These are phyloP conservation scores for Tolypeutes matacus DNA, from an alignment of 2,797 vertebrate genomes.

Conservation along the genomic window DNA sequence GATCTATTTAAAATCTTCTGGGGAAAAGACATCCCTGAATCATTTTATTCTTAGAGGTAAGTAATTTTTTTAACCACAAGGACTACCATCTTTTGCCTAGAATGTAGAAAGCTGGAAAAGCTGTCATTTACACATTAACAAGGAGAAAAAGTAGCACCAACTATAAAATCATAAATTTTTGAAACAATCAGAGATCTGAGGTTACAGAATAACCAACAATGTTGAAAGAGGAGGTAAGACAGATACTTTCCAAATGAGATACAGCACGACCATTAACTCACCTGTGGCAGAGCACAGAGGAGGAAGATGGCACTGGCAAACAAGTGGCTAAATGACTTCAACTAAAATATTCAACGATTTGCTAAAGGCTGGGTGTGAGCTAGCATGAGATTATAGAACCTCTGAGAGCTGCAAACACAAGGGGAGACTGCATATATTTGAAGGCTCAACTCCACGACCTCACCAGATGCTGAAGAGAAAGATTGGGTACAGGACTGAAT, in stretches of 20 bases:
- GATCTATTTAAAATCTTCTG: constrained; percentile 35
- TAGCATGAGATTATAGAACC: no score
- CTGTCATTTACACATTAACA: not conserved
- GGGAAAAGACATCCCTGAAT: not conserved
- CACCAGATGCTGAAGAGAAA: constrained; percentile 16
- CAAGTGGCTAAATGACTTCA: constrained; percentile 16
- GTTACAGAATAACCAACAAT: not conserved
- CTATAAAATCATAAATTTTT: constrained; percentile 26
- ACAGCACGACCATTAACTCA: not conserved
- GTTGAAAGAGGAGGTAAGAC: not conserved
- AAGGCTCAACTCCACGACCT: constrained; percentile 54
- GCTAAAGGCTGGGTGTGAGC: not conserved
- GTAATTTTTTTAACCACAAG: constrained; percentile 3
- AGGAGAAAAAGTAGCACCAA: not conserved
- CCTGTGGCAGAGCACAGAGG: not conserved
- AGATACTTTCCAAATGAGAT: constrained; percentile 9
- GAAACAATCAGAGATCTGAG: not conserved
- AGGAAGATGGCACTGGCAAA: not conserved
- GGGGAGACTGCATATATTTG: not conserved
- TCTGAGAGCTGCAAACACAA: not conserved
- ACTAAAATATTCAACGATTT: constrained; percentile 44
- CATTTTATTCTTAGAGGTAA: constrained; percentile 27
- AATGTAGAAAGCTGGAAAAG: constrained; percentile 24
- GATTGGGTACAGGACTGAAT: not conserved
- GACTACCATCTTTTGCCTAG: not conserved